phyloP scores from a whole-genome alignment of 2,113 vertebrate species.

The Microcebus lehilahytsara region DNA sequence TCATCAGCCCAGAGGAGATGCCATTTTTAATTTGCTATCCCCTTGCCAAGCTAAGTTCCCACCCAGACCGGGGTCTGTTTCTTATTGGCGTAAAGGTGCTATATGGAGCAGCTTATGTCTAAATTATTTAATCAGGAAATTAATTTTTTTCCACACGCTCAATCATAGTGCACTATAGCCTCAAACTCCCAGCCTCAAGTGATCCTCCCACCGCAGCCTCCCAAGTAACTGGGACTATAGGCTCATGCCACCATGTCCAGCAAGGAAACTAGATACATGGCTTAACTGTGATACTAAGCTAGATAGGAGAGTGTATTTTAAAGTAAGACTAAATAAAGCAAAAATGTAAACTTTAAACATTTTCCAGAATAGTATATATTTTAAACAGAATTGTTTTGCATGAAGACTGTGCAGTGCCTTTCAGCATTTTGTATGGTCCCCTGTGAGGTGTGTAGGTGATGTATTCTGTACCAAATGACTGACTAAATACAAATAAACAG shows the following conservation, averaged over 20 bases:
- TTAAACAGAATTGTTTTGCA: slow-evolving; percentile 39
- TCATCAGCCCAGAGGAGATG: not conserved
- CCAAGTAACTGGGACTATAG: not conserved
- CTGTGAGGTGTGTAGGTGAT: not conserved
- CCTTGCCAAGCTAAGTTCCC: not conserved
- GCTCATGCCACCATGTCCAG: not conserved
- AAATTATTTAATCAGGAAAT: not conserved
- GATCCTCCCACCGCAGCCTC: not conserved
- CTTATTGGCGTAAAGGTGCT: not conserved
- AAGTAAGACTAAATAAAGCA: slow-evolving; percentile 1
- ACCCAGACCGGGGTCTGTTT: not conserved
- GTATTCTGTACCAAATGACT: not conserved
- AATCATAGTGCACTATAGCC: not conserved
- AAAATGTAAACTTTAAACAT: not conserved
- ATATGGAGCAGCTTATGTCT: not conserved
- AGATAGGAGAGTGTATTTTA: not conserved
- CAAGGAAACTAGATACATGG: not conserved
- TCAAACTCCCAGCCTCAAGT: not conserved
- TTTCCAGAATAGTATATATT: slow-evolving; percentile 34
- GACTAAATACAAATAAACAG: not conserved
- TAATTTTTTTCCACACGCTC: not conserved
- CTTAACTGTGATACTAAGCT: slow-evolving; percentile 1
- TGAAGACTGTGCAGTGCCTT: not conserved
- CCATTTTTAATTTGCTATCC: not conserved
- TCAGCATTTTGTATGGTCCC: not conserved